A percentile compares a stretch with the other conserved stretches of the same genome.
Conservation (phyloP, 1,140 invertebrate species). For the Streblospio benedicti region DNA sequence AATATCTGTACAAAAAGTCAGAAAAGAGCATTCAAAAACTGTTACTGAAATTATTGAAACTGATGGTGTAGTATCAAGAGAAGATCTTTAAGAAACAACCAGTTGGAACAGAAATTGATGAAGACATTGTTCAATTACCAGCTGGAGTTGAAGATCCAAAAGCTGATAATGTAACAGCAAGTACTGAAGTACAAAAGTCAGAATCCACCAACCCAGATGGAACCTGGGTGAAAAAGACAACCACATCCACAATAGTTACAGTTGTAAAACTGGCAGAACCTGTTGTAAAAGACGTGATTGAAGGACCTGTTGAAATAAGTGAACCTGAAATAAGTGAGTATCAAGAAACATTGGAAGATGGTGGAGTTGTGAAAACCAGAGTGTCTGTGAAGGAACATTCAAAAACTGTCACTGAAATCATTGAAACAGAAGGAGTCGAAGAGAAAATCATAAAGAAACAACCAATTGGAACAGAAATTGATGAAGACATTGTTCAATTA, state of each 20-base stretch:
- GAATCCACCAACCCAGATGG: slow-evolving; percentile 28
- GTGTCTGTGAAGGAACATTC: slow-evolving; percentile 7
- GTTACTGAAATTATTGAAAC: background rate
- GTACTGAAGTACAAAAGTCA: slow-evolving; percentile 5
- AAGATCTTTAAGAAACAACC: background rate
- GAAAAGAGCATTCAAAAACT: background rate
- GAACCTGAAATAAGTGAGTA: slow-evolving; percentile 38
- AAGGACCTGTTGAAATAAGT: background rate
- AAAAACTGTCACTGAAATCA: background rate
- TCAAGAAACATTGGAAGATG: slow-evolving; percentile 33
- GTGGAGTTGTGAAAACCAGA: slow-evolving; percentile 27
- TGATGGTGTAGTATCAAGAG: background rate
- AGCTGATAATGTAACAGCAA: background rate
- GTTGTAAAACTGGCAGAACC: too few relatives aligned
- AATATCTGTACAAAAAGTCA: slow-evolving; percentile 11
- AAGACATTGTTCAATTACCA: background rate
- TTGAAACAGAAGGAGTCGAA: background rate
- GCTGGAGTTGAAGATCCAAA: background rate
- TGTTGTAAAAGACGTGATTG: too few relatives aligned
- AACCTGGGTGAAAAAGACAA: slow-evolving; percentile 21
- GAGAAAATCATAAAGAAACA: background rate
- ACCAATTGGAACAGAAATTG: background rate
- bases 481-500: background rate
- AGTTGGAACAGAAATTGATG: background rate
- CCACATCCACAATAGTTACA: background rate